Base-by-base conservation (phyloP, 1,140 invertebrate species). In the Macrocentrus cingulum region DNA sequence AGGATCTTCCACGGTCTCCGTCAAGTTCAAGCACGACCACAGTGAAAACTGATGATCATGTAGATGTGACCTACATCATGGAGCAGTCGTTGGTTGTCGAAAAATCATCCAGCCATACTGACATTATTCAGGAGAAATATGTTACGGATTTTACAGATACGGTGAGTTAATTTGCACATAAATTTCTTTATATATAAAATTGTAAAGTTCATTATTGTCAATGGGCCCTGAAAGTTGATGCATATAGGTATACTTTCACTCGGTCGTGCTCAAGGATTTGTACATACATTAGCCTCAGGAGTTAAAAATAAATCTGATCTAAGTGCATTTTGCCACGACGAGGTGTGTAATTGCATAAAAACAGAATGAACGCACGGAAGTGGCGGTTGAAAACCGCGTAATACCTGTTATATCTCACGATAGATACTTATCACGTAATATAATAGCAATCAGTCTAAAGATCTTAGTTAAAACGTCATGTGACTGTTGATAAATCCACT, bases 251-350 rank as follows among this genome's bases (percentile, higher is more conserved):
- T 48, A 41, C 52, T 55, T 55, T 55, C 52, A 55, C 52, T 45
- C 23, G 23, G 13, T 20, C 16, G 7, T 15, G 41, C 15, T 39
- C 55, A 49, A 50, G 55, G 55, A 41, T 41, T 23, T 29, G 29
- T 34, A 34, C 29, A 32, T 6, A 18, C 25, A 45, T 45, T 16
- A 19, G 23, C 46, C 37, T 13, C 52, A 42, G 19, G 44, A 11
- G 36, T 20, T 63, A 62, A 66, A 68, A 68, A 66, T 69, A 69
- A 68, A 59, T 11, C 45, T 67, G 69, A 68, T 65, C 64, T 62
- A 66, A 66, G n/a, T 32, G 18, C 13, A 7, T n/a, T 44, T 37
- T 46, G 53, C 25, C 18, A 42, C 22, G 6, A 1, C 36, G 16
- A 51, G 34, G 48, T 37, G 41, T 45, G 22, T 39, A 52, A 34